phyloP scores from a whole-genome alignment of 2,888 invertebrate genomes.

The Omphaloscelis lunosa region DNA sequence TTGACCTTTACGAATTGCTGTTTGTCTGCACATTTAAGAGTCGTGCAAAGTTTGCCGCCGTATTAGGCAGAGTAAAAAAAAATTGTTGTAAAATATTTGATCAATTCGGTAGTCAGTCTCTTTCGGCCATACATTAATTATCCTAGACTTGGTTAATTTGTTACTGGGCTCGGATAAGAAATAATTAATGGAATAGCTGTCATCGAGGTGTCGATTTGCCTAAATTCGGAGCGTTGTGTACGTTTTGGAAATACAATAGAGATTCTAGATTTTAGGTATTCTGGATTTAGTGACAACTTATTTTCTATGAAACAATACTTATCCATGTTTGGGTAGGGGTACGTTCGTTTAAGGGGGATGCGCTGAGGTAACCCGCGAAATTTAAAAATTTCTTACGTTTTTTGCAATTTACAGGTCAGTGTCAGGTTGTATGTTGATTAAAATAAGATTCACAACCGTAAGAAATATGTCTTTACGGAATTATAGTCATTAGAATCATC shows the following conservation, averaged over 20 bases:
- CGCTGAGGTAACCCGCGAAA: no score
- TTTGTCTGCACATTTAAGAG: conserved; percentile 12
- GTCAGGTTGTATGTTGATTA: no score
- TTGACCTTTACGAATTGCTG: conserved; percentile 32
- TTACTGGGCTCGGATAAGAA: conserved; percentile 1
- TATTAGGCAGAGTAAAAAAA: not conserved
- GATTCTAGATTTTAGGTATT: not conserved
- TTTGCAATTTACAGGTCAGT: no score
- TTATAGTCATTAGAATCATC: no score
- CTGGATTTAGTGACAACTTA: not conserved
- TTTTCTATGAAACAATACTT: not conserved
- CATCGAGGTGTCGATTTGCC: not conserved
- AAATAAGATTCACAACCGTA: no score
- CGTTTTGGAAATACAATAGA: not conserved
- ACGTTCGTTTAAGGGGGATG: no score
- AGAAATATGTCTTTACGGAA: no score
- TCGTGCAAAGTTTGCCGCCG: not conserved
- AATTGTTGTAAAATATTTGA: not conserved
- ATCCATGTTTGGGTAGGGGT: not conserved
- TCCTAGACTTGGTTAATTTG: conserved; percentile 3
- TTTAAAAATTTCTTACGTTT: no score
- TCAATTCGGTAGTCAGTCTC: conserved; percentile 5
- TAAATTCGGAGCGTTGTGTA: not conserved
- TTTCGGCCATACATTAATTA: not conserved
- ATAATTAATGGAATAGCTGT: conserved; percentile 37